These are phyloP conservation scores for Cariama cristata DNA, from an alignment of 2,113 vertebrate species.

Conservation along the genomic window DNA sequence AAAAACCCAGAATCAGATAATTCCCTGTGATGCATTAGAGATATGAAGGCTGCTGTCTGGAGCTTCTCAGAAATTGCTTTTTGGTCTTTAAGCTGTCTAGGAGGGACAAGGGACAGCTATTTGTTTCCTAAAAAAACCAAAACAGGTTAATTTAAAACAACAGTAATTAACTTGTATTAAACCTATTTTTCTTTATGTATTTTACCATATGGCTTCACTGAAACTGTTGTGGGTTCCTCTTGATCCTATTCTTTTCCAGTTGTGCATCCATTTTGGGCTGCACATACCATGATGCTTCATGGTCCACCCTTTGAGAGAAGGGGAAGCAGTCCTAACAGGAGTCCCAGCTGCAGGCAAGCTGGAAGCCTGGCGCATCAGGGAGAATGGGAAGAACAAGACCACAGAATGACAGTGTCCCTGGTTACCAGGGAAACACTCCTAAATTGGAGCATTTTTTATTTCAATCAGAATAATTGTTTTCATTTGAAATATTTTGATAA, in stretches of 20 bases:
- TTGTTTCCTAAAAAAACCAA: background rate
- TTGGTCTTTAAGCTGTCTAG: background rate
- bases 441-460: constrained; percentile 31
- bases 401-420: constrained; percentile 53
- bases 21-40: background rate
- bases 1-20: background rate
- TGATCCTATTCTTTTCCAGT: background rate
- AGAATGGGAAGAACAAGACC: constrained; percentile 35
- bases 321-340: background rate
- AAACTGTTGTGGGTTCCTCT: background rate
- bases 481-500: background rate
- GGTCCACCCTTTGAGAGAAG: background rate
- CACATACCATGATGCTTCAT: background rate
- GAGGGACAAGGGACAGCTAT: background rate
- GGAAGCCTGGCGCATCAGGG: background rate
- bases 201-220: background rate
- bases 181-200: background rate
- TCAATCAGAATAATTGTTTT: constrained; percentile 54
- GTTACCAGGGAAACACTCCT: constrained; percentile 68
- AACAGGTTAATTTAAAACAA: background rate
- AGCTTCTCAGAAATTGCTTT: background rate
- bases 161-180: background rate
- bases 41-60: background rate
- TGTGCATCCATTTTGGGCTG: background rate
- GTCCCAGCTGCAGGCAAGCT: background rate